These are phyloP conservation scores for Atherinomorus stipes DNA, from an alignment of 2,113 vertebrate species.

Conservation along the genomic window DNA sequence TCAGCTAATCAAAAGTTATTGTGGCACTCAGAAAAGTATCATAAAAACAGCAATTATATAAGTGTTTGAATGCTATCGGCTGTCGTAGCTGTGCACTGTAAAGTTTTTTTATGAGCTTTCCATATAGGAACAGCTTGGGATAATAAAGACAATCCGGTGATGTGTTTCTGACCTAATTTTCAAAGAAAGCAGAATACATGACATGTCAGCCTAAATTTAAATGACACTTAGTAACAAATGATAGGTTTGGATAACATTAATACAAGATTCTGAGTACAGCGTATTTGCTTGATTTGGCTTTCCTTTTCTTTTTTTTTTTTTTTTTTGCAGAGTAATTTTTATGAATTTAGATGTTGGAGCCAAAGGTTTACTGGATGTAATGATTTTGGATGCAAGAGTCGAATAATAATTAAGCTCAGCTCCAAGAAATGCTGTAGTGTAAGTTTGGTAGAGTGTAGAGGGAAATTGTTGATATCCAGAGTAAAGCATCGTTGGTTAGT, in stretches of 20 bases:
- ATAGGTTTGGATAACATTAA: slow-evolving; percentile 5
- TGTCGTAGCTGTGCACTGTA: slow-evolving; percentile 41
- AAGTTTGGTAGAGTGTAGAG: slow-evolving; percentile 36
- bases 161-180: slow-evolving; percentile 40
- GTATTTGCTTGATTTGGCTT: slow-evolving; percentile 4
- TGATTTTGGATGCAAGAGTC: slow-evolving; percentile 2
- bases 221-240: neutral
- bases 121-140: slow-evolving; percentile 53
- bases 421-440: neutral
- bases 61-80: slow-evolving; percentile 72
- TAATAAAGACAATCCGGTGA: slow-evolving; percentile 51
- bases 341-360: slow-evolving; percentile 14
- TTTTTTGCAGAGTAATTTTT: slow-evolving; percentile 10
- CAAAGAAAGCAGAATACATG: slow-evolving; percentile 12
- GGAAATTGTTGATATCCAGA: slow-evolving; percentile 58
- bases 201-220: slow-evolving; percentile 9
- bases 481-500: slow-evolving; percentile 40
- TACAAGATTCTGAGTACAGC: neutral
- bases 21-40: slow-evolving; percentile 74
- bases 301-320: slow-evolving; percentile 23
- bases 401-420: slow-evolving; percentile 13
- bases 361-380: slow-evolving; percentile 3
- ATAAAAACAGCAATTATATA: slow-evolving; percentile 83
- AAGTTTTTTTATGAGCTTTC: slow-evolving; percentile 66
- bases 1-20: slow-evolving; percentile 83